Evolutionary conservation across 1,140 invertebrate genomes (phyloP), one percentile per base, ranked within the genome.

Genomic region (Carcinoscorpius rotundicauda): DNA sequence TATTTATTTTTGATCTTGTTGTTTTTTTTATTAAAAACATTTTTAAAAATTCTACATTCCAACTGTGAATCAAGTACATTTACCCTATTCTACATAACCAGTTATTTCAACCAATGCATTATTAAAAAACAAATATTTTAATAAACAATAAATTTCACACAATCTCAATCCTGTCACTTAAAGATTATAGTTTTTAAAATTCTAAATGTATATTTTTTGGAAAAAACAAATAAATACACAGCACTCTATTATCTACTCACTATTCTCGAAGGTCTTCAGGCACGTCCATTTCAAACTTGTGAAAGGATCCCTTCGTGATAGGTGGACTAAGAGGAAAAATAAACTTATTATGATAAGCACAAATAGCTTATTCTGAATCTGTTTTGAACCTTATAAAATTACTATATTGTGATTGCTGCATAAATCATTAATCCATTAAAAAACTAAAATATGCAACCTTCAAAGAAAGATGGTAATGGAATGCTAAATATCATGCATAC

Each of bases 261-360:
- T 66, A 66, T 51, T 69, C 68, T 79, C 87, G 83, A 68, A 97
- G 82, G 75, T 97, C 93, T 76, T 93, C 89, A 72, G 95, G 93
- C 75, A 98, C 91, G 71, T 88, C 82, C 72, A 98, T 86, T 79
- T 93, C 90, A 76, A 93, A 92, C 81, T 95, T 93, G 78, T 84
- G 84, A 82, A 97, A 97, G 71, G 88, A 91, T 75, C 82, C 87
- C 78, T 86, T 86, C 72, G 88, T 87, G 71, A 97, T 88, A 68
- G 88, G 86, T 62, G 78, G 76, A 80, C 66, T 68, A 57, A 58
- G 65, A 64, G 58, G 58, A 49, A 61, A 52, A 51, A 9, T 3
- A 52, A 52, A 5, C 8, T 10, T 52, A 10, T 52, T 4, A 62
- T 4, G 4, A 49, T 3, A 60, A 29, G 9, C 59, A 60, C 49